These are phyloP conservation scores for Ambastaia sidthimunki DNA, from an alignment of 2,797 vertebrate species.

Conservation along the genomic window DNA sequence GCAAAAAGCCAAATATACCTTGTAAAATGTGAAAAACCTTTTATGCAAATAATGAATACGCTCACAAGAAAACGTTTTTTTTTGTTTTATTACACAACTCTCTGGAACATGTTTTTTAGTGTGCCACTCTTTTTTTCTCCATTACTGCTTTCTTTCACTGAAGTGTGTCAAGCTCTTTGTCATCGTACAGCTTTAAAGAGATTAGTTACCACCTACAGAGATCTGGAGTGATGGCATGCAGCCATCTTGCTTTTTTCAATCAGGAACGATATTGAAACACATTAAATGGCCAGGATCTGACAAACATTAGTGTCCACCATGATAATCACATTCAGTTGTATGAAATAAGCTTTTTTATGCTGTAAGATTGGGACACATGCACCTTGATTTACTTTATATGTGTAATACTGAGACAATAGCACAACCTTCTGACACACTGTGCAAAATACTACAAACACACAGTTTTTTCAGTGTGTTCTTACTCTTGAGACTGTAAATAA, in stretches of 20 bases:
- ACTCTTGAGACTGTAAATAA: background rate
- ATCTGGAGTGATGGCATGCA: too few species aligned
- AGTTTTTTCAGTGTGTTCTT: background rate
- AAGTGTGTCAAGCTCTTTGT: background rate
- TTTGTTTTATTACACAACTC: too few species aligned
- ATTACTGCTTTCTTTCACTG: background rate
- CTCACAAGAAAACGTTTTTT: too few species aligned
- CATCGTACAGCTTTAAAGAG: background rate
- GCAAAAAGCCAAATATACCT: background rate
- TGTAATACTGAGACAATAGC: slow-evolving; percentile 24
- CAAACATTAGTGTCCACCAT: background rate
- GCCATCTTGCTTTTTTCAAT: background rate
- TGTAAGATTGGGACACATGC: background rate
- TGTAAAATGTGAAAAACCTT: too few species aligned
- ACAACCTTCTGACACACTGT: slow-evolving; percentile 33
- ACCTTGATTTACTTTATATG: background rate
- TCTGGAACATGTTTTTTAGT: too few species aligned
- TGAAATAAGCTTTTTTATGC: background rate
- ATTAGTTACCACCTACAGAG: background rate
- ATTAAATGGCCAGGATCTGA: background rate
- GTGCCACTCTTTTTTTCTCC: too few species aligned
- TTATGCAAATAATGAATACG: too few species aligned
- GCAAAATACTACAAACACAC: slow-evolving; percentile 19
- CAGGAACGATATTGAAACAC: background rate
- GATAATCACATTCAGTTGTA: background rate